Conservation (phyloP, 2,888 invertebrate species). For the Drosophila austrosaltans region DNA sequence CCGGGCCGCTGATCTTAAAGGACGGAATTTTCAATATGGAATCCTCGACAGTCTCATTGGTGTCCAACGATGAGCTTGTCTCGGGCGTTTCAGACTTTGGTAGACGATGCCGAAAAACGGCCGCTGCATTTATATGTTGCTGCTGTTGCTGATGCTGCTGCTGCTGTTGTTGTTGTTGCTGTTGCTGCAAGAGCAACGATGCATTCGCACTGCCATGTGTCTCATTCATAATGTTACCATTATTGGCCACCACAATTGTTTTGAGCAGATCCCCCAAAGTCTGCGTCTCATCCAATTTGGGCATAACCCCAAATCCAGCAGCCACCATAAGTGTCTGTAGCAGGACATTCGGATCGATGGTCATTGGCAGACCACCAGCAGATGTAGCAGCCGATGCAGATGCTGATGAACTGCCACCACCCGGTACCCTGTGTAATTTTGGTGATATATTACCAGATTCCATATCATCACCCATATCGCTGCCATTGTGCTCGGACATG, state of each 20-base stretch:
- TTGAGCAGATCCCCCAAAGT: constrained; percentile 81
- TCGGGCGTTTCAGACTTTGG: constrained; percentile 84
- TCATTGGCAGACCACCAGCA: constrained; percentile 57
- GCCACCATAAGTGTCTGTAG: constrained; percentile 81
- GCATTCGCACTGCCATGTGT: constrained; percentile 64
- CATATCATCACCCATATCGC: constrained; percentile 59
- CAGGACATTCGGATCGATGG: constrained; percentile 78
- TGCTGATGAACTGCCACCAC: constrained; percentile 31
- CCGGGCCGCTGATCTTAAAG: constrained; percentile 88
- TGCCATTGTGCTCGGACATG: constrained; percentile 73
- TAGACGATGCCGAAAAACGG: constrained; percentile 77
- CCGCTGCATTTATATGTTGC: constrained; percentile 70
- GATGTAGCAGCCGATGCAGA: constrained; percentile 39
- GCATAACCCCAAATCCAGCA: constrained; percentile 69
- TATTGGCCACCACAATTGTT: constrained; percentile 76
- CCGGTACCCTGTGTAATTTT: constrained; percentile 45
- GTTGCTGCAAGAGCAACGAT: constrained; percentile 63
- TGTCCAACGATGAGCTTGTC: constrained; percentile 83
- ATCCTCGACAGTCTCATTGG: constrained; percentile 85
- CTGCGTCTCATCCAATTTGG: constrained; percentile 77
- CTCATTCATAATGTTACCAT: constrained; percentile 58
- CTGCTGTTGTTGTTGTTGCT: constrained; percentile 67
- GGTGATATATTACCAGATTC: constrained; percentile 53
- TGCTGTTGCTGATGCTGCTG: constrained; percentile 77
- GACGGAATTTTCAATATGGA: constrained; percentile 96